Evolutionary conservation across 1,140 invertebrate genomes (phyloP).

Genomic region (Bombyx mandarina): DNA sequence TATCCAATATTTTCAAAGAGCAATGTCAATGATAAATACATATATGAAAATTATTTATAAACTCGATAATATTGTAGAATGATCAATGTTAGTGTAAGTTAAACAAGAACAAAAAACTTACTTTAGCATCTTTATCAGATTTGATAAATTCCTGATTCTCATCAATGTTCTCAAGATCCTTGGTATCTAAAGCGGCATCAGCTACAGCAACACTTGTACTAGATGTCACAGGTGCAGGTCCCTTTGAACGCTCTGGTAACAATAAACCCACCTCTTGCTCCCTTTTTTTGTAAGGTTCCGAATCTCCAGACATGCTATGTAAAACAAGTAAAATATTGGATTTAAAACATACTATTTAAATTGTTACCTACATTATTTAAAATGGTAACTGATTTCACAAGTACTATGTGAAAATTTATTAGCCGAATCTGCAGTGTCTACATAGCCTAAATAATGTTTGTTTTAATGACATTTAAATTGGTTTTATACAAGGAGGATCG

Average conservation of each 20-base stretch:
- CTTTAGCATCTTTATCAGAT: slow-evolving; percentile 34
- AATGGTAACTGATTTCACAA: too few relatives aligned
- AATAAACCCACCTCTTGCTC: slow-evolving; percentile 36
- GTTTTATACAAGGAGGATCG: too few relatives aligned
- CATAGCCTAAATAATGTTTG: not conserved
- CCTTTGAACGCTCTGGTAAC: slow-evolving; percentile 27
- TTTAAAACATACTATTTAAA: not conserved
- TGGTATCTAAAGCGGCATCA: slow-evolving; percentile 21
- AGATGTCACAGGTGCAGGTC: slow-evolving; percentile 20
- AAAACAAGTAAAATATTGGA: not conserved
- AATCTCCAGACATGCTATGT: slow-evolving; percentile 49
- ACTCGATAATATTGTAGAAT: not conserved
- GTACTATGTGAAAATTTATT: too few relatives aligned
- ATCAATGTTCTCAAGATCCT: slow-evolving; percentile 15
- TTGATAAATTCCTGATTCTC: slow-evolving; percentile 35
- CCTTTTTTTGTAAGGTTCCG: slow-evolving; percentile 36
- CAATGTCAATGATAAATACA: too few relatives aligned
- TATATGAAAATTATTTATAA: too few relatives aligned
- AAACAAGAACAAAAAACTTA: slow-evolving; percentile 11
- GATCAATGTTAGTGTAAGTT: not conserved
- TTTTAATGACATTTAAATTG: not conserved
- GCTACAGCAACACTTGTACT: slow-evolving; percentile 20
- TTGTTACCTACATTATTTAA: too few relatives aligned
- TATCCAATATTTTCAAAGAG: too few relatives aligned
- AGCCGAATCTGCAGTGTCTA: not conserved